A percentile compares a stretch with the other conserved stretches of the same genome.
Conservation (phyloP, 2,797 vertebrate genomes). For the Platalea minor region DNA sequence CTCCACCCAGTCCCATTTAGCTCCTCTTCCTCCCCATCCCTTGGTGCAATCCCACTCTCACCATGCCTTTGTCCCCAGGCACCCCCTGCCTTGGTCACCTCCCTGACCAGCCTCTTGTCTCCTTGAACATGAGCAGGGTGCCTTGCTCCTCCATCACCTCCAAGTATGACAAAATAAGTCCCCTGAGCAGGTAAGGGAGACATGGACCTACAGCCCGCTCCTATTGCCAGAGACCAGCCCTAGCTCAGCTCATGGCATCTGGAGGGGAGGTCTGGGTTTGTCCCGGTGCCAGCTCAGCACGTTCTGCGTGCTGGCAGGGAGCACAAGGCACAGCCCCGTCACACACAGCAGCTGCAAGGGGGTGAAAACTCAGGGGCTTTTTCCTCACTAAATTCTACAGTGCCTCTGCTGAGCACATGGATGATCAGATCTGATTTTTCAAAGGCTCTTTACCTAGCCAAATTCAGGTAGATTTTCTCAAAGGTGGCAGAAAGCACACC, state of each 20-base stretch:
- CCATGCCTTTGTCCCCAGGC: not conserved
- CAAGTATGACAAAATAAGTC: not conserved
- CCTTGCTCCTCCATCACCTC: not conserved
- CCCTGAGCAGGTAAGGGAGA: not conserved
- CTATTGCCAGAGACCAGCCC: not conserved
- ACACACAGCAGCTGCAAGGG: not conserved
- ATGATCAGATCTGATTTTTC: not conserved
- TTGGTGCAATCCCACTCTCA: not conserved
- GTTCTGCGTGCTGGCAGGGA: not conserved
- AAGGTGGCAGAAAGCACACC: not conserved
- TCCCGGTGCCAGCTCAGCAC: not conserved
- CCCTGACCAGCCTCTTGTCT: not conserved
- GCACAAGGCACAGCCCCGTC: not conserved
- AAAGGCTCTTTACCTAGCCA: not conserved
- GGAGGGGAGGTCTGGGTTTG: not conserved
- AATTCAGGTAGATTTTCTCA: not conserved
- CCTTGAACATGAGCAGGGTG: not conserved
- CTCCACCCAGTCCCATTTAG: not conserved
- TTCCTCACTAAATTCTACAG: not conserved
- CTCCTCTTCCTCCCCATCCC: fast-evolving
- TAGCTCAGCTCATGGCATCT: not conserved
- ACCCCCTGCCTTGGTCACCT: not conserved
- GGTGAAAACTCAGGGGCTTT: not conserved
- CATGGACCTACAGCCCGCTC: fast-evolving
- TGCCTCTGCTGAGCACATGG: not conserved